Conservation (phyloP, 2,113 vertebrate species). For the Nycticorax nycticorax region DNA sequence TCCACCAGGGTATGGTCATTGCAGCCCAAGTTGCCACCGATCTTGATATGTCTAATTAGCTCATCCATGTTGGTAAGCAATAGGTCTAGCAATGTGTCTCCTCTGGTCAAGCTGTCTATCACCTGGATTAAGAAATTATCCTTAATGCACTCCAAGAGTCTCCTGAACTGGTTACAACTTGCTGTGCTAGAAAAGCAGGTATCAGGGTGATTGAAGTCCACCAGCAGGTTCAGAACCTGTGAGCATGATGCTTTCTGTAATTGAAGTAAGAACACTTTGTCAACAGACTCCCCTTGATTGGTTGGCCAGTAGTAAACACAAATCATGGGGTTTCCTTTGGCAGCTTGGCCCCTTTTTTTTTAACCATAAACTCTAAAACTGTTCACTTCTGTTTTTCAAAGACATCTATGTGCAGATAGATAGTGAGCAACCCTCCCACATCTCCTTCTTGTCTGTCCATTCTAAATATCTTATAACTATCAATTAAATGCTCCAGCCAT, state of each 20-base stretch:
- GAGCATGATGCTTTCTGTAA: background rate
- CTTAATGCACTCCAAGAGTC: background rate
- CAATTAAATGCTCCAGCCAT: background rate
- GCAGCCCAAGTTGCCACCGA: background rate
- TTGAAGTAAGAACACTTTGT: background rate
- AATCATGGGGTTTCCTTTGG: background rate
- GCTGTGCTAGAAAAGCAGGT: background rate
- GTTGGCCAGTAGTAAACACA: background rate
- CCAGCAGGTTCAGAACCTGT: background rate
- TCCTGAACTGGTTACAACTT: background rate
- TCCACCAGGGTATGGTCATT: background rate
- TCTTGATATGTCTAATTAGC: background rate
- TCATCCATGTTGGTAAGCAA: background rate
- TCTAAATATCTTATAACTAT: background rate
- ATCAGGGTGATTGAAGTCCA: background rate
- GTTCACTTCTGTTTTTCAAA: background rate
- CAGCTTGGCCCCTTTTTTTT: background rate
- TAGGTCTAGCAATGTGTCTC: background rate
- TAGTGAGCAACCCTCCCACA: fast-evolving
- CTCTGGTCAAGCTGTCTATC: background rate
- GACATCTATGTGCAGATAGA: background rate
- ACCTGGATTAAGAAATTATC: background rate
- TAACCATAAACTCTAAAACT: background rate
- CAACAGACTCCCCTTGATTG: background rate
- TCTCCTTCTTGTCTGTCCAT: background rate